These are phyloP conservation scores for Melanotaenia duboulayi DNA, from an alignment of 2,113 vertebrate genomes.

Conservation along the genomic window DNA sequence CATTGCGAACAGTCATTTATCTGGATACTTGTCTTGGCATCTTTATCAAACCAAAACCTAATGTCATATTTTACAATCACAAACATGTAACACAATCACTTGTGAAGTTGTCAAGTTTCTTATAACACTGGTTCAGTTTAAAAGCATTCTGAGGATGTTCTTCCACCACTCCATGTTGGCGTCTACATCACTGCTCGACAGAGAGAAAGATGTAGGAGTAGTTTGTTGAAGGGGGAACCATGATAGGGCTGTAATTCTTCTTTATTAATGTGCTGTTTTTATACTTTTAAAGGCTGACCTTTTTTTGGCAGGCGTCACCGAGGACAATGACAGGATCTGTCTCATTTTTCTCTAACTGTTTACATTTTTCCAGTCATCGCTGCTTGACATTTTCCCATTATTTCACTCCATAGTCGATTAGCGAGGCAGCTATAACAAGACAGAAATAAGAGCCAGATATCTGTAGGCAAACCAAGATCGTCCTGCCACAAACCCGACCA, in stretches of 20 bases:
- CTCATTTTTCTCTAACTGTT: constrained; percentile 57
- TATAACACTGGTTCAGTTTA: not conserved
- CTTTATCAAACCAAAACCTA: no score
- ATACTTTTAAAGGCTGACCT: not conserved
- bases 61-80: not conserved
- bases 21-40: no score
- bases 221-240: not conserved
- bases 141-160: no score
- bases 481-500: constrained; percentile 39
- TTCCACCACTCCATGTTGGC: no score
- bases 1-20: no score
- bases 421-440: constrained; percentile 52
- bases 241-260: not conserved
- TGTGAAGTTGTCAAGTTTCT: not conserved
- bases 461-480: constrained; percentile 35
- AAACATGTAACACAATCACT: not conserved
- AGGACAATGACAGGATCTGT: constrained; percentile 48
- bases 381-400: constrained; percentile 52
- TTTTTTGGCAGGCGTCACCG: constrained; percentile 21
- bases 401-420: constrained; percentile 53
- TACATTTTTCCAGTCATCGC: constrained; percentile 54
- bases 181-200: no score
- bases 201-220: not conserved
- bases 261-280: constrained; percentile 20
- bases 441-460: constrained; percentile 62